Conservation (phyloP, 2,888 invertebrate species). For the Phortica okadai region DNA sequence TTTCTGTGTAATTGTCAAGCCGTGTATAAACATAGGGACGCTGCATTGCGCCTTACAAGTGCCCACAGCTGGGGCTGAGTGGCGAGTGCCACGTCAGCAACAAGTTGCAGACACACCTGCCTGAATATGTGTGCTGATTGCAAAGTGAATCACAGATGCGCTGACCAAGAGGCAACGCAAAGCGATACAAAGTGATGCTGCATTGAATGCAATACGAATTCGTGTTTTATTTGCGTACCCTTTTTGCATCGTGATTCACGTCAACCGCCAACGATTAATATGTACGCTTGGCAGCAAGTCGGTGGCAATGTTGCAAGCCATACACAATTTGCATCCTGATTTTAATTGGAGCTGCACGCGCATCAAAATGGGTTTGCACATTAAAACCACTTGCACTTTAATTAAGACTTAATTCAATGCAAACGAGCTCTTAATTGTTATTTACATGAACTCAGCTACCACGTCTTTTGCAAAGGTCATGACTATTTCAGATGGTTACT, state of each 20-base stretch:
- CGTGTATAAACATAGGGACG: too few species aligned
- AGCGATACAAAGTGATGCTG: neutral
- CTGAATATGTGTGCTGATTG: neutral
- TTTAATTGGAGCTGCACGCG: constrained; percentile 27
- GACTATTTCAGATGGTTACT: neutral
- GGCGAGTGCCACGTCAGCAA: neutral
- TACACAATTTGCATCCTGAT: constrained; percentile 13
- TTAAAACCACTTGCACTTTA: constrained; percentile 14
- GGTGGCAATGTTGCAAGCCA: neutral
- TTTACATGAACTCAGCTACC: neutral
- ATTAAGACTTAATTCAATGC: constrained; percentile 15
- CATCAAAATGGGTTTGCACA: constrained; percentile 1
- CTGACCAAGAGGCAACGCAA: neutral
- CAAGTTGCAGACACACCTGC: constrained; percentile 8
- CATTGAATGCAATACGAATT: neutral
- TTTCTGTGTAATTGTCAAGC: constrained; percentile 4
- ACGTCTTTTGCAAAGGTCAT: neutral
- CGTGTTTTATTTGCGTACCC: neutral
- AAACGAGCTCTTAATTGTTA: constrained; percentile 23
- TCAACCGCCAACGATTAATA: neutral
- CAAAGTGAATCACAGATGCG: neutral
- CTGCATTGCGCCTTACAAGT: neutral
- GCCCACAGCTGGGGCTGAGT: neutral
- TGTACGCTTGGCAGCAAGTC: neutral
- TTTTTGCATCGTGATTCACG: neutral